These are phyloP conservation scores for Columbina picui DNA, from an alignment of 2,113 vertebrate species.

Conservation along the genomic window DNA sequence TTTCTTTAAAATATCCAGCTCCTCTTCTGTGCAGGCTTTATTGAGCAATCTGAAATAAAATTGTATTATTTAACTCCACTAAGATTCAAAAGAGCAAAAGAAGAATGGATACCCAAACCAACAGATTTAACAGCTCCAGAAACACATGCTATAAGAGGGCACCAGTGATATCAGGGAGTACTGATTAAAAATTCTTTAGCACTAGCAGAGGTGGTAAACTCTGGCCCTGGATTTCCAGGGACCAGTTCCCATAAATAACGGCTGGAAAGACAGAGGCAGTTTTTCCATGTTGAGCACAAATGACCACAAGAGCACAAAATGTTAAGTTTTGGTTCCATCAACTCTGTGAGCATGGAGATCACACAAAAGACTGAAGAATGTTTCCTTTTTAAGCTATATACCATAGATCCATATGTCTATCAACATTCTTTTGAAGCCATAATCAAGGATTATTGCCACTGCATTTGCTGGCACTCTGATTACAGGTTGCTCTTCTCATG, in stretches of 20 bases:
- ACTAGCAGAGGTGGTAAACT: background rate
- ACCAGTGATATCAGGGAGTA: background rate
- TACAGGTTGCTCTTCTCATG: background rate
- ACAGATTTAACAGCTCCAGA: background rate
- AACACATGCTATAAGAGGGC: accelerated
- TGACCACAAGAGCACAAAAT: background rate
- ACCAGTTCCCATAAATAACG: background rate
- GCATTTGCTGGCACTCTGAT: background rate
- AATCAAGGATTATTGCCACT: background rate
- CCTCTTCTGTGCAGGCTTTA: background rate
- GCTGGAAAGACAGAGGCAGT: background rate
- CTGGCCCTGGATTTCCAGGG: background rate
- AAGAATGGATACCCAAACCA: background rate
- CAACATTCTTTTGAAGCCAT: background rate
- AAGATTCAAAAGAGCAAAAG: background rate
- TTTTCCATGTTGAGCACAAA: background rate
- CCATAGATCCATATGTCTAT: background rate
- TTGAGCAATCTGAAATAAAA: background rate
- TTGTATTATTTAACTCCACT: background rate
- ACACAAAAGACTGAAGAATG: background rate
- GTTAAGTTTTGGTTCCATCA: background rate
- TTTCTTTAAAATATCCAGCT: background rate
- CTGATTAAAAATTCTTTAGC: background rate
- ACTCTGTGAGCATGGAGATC: background rate
- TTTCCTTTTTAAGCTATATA: background rate